Percentiles rank a stretch among this genome's conserved stretches.
Conservation (phyloP, 2,797 vertebrate species). For the Nothura maculosa region DNA sequence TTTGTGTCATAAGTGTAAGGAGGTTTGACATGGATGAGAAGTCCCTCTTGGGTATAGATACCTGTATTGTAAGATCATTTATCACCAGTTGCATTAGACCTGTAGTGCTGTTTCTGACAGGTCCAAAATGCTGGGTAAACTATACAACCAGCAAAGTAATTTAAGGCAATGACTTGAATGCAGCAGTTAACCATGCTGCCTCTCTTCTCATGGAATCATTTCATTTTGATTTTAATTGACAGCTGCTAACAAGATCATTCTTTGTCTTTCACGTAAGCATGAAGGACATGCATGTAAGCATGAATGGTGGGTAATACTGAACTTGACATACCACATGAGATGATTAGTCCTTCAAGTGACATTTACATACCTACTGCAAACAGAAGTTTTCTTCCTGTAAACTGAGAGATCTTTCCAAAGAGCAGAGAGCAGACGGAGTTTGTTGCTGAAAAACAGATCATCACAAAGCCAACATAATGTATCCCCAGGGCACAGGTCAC, state of each 20-base stretch:
- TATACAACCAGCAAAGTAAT: neutral
- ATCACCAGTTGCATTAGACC: neutral
- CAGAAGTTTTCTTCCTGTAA: constrained; percentile 86
- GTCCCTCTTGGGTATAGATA: neutral
- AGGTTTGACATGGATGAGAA: neutral
- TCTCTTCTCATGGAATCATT: neutral
- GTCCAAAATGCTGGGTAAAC: neutral
- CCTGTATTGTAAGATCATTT: neutral
- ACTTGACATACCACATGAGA: neutral
- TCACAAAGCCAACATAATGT: constrained; percentile 89
- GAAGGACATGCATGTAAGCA: too few relatives aligned
- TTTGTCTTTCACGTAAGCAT: neutral
- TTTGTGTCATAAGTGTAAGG: neutral
- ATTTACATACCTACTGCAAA: constrained; percentile 87
- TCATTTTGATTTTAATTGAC: neutral
- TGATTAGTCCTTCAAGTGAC: neutral
- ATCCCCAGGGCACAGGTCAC: constrained; percentile 94
- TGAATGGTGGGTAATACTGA: neutral
- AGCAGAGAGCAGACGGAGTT: constrained; percentile 88
- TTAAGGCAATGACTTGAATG: neutral
- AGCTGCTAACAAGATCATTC: neutral
- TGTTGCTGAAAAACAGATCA: constrained; percentile 93
- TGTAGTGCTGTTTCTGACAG: too few relatives aligned
- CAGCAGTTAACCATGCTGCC: neutral
- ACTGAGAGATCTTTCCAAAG: constrained; percentile 87